Evolutionary conservation across 2,113 vertebrate species (phyloP).

Genomic region (Aegotheles bennettii): DNA sequence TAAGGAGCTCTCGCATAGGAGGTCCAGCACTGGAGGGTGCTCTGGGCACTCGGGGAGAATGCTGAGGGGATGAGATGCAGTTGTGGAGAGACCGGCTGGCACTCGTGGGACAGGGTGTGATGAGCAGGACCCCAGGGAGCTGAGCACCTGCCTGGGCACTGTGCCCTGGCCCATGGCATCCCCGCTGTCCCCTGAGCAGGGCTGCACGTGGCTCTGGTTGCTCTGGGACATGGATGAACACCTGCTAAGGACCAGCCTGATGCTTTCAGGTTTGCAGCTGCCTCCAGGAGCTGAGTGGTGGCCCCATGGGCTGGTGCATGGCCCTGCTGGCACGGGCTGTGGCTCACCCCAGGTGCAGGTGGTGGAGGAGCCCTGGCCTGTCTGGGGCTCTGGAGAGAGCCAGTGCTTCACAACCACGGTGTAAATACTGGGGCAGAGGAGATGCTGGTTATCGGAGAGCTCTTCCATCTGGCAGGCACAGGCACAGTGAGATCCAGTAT

Average conservation of each 20-base stretch:
- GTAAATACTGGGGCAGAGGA: not conserved
- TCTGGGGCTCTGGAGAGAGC: not conserved
- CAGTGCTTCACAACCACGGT: fast-evolving
- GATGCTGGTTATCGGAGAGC: not conserved
- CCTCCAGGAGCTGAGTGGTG: not conserved
- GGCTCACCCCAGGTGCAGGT: fast-evolving
- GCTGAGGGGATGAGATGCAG: not conserved
- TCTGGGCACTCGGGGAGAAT: not conserved
- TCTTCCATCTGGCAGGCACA: not conserved
- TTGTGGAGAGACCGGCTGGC: not conserved
- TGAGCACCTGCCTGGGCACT: not conserved
- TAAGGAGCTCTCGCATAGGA: not conserved
- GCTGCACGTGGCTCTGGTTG: fast-evolving
- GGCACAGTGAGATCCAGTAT: not conserved
- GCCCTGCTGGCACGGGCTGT: fast-evolving
- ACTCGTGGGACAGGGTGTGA: not conserved
- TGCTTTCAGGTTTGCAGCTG: not conserved
- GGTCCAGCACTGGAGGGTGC: slow-evolving; percentile 17
- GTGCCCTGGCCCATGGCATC: fast-evolving
- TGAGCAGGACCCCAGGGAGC: not conserved
- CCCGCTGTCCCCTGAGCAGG: not conserved
- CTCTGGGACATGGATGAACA: not conserved
- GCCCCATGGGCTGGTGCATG: fast-evolving
- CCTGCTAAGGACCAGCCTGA: not conserved
- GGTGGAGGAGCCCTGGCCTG: fast-evolving